Evolutionary conservation across 2,113 vertebrate species (phyloP).

Genomic region (Callocephalon fimbriatum): DNA sequence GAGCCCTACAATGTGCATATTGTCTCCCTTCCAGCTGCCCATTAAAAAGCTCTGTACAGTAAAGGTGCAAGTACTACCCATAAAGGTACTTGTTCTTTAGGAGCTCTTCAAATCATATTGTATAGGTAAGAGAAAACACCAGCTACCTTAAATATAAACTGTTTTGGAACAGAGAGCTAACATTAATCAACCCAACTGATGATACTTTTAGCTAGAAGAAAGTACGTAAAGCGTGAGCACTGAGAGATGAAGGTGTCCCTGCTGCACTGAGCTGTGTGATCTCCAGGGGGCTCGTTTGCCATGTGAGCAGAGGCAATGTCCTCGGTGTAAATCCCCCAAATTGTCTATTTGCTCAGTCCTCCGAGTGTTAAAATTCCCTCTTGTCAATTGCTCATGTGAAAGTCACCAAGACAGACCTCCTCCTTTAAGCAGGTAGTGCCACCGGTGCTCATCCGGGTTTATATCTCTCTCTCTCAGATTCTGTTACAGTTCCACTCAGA

Average conservation of each 20-base stretch:
- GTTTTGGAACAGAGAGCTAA: not conserved
- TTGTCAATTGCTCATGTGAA: not conserved
- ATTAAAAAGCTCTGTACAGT: not conserved
- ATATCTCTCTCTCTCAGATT: not conserved
- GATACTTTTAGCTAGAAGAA: not conserved
- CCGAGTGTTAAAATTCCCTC: not conserved
- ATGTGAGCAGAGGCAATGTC: rapidly evolving
- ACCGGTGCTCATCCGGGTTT: not conserved
- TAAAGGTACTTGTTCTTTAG: not conserved
- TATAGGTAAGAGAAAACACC: not conserved
- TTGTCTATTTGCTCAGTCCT: not conserved
- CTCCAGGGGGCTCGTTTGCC: rapidly evolving
- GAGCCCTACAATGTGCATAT: not conserved
- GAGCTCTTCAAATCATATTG: not conserved
- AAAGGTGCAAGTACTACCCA: not conserved
- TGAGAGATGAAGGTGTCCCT: not conserved
- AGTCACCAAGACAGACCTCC: not conserved
- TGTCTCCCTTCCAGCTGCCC: not conserved
- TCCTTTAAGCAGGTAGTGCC: not conserved
- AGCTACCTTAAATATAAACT: not conserved
- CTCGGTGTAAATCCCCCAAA: not conserved
- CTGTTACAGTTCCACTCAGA: not conserved
- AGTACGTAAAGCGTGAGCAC: not conserved
- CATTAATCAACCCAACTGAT: not conserved
- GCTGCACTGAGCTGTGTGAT: not conserved